These are phyloP conservation scores for Allolobophora icterica DNA, from an alignment of 2,888 invertebrate genomes.

Conservation along the genomic window DNA sequence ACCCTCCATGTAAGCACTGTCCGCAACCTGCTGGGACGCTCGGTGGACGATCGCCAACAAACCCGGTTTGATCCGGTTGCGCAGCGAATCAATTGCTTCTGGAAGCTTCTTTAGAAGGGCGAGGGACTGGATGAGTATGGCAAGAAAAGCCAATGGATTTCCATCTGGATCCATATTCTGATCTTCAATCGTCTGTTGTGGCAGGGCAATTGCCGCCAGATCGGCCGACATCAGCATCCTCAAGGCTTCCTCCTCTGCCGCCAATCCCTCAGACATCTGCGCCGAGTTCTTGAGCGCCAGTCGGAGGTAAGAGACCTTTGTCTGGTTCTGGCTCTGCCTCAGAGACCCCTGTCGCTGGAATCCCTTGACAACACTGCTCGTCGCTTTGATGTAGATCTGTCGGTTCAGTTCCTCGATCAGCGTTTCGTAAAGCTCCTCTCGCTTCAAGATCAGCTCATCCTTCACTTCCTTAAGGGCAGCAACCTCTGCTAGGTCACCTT, in stretches of 20 bases:
- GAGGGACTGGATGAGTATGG: conserved; percentile 81
- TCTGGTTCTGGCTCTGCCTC: conserved; percentile 56
- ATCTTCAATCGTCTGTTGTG: conserved; percentile 51
- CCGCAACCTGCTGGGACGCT: conserved; percentile 78
- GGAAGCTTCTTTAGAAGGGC: conserved; percentile 81
- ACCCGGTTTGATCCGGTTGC: conserved; percentile 82
- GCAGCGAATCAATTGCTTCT: conserved; percentile 84
- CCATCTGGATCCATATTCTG: conserved; percentile 60
- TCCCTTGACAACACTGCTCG: conserved; percentile 68
- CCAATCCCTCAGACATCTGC: not conserved
- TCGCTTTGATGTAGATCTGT: conserved; percentile 75
- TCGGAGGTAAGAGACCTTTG: conserved; percentile 33
- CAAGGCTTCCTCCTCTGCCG: conserved; percentile 38
- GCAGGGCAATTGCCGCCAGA: conserved; percentile 42
- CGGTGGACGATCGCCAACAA: conserved; percentile 79
- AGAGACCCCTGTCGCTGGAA: conserved; percentile 61
- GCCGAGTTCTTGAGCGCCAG: conserved; percentile 35
- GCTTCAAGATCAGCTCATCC: conserved; percentile 75
- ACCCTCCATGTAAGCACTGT: conserved; percentile 54
- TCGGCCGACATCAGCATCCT: conserved; percentile 39
- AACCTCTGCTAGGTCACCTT: conserved; percentile 79
- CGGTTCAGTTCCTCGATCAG: conserved; percentile 76
- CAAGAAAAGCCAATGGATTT: conserved; percentile 75
- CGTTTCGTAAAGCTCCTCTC: conserved; percentile 74
- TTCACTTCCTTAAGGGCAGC: conserved; percentile 83